A percentile compares a stretch with the other conserved stretches of the same genome.
Evolutionary conservation across 2,113 vertebrate genomes (phyloP).

Genomic region (Sciurus niger): DNA sequence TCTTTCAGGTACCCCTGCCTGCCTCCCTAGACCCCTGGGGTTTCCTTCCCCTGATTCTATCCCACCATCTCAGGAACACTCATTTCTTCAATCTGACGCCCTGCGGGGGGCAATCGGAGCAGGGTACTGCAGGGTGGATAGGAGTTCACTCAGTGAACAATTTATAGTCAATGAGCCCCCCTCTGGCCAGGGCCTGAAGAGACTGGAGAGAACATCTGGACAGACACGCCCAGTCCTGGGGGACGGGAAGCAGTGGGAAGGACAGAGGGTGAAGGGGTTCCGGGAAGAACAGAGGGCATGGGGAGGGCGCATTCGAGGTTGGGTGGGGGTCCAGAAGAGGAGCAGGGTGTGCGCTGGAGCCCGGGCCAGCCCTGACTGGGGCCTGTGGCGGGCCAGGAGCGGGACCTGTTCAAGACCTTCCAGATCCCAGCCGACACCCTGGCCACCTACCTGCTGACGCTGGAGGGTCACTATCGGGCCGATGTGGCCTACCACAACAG

Average conservation of each 20-base stretch:
- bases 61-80: not conserved
- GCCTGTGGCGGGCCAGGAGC: slow-evolving; percentile 87
- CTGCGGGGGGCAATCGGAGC: not conserved
- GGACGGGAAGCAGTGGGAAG: not conserved
- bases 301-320: not conserved
- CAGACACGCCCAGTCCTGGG: not conserved
- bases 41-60: not conserved
- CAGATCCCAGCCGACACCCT: slow-evolving; percentile 94
- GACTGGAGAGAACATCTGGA: not conserved
- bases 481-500: slow-evolving; percentile 97
- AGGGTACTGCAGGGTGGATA: not conserved
- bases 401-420: slow-evolving; percentile 96
- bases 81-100: not conserved
- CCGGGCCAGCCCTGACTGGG: not conserved
- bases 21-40: not conserved
- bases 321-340: not conserved
- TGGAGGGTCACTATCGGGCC: slow-evolving; percentile 95
- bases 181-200: not conserved
- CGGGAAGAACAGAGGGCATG: not conserved
- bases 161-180: not conserved
- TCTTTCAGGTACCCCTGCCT: slow-evolving; percentile 93
- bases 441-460: slow-evolving; percentile 94
- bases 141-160: not conserved
- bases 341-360: not conserved
- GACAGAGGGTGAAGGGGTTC: not conserved